Base-by-base conservation (phyloP, 1,140 invertebrate species). In the Neotoxoptera formosana region DNA sequence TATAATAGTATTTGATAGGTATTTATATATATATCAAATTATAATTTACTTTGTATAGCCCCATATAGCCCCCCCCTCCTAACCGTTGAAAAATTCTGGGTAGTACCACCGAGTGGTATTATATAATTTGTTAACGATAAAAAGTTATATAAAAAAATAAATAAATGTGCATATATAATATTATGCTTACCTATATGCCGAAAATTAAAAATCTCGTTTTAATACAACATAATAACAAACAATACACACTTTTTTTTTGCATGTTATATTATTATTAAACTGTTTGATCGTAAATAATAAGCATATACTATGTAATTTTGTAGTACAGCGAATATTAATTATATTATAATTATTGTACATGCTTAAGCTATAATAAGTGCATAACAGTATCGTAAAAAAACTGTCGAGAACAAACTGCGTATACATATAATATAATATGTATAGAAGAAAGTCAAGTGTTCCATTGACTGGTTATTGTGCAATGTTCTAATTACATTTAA, bases 401-500 rank as follows among this genome's bases (percentile, higher is more conserved):
- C 17, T 51, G 45, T 34, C 45, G 25, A 48, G 17, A 47, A n/a
- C 14, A 14, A 48, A 87, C 41, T 30, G 7, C 7, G 17, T 21
- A 87, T 48, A 48, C 14, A 30, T 45, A 84, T 86, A 41, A n/a
- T n/a, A 48, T 47, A 17, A n/a, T 0, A 14, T 87, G n/a, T 6
- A 20, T 83, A 87, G 11, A 87, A 87, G 45, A 87, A 87, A 87
- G 86, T 48, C 30, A 47, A 34, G 86, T n/a, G 86, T 87, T 87
- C 45, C 86, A 87, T n/a, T n/a, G 45, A 9, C 45, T n/a, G 86
- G 86, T 87, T 48, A 48, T 87, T 87, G 45, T 87, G 45, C 45
- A 87, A 87, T 47, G 86, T 87, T 87, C 86, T 87, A 87, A 87
- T 87, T 87, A 87, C 47, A 87, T 30, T 87, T 48, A 87, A 87